Conservation (phyloP, 2,888 invertebrate genomes). For the Drosophila differens region DNA sequence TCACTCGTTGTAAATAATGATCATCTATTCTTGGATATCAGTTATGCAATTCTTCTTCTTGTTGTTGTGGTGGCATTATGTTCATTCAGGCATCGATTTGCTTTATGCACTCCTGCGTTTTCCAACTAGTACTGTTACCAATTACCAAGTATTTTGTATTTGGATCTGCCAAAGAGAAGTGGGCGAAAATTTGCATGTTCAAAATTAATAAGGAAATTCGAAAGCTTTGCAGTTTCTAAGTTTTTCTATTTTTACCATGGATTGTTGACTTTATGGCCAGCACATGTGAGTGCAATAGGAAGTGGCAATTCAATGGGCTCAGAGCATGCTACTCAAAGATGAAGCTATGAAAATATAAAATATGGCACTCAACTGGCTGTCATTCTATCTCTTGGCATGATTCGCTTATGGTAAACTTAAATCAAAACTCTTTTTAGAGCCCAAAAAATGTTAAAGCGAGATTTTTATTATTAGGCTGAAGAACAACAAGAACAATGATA, state of each 20-base stretch:
- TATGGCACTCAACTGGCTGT: not conserved
- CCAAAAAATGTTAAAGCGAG: not conserved
- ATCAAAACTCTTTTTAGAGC: not conserved
- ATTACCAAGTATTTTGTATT: slow-evolving; percentile 50
- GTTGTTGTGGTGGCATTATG: slow-evolving; percentile 8
- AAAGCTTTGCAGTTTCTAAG: slow-evolving; percentile 29
- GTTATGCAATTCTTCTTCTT: slow-evolving; percentile 61
- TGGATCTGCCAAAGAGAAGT: slow-evolving; percentile 52
- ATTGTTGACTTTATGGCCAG: slow-evolving; percentile 56
- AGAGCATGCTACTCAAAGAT: slow-evolving; percentile 23
- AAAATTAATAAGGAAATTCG: slow-evolving; percentile 68
- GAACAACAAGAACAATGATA: not conserved
- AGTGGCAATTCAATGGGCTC: slow-evolving; percentile 16
- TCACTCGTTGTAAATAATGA: slow-evolving; percentile 43
- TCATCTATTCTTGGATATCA: slow-evolving; percentile 18
- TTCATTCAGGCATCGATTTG: slow-evolving; percentile 44
- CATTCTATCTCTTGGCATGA: not conserved
- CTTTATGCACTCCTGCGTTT: slow-evolving; percentile 61
- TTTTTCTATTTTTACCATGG: slow-evolving; percentile 45
- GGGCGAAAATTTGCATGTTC: slow-evolving; percentile 72
- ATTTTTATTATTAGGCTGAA: not conserved
- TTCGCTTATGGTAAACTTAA: not conserved
- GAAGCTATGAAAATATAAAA: not conserved
- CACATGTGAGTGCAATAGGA: slow-evolving; percentile 4
- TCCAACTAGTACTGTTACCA: slow-evolving; percentile 58